Evolutionary conservation across 2,797 vertebrate species (phyloP).

Genomic region (Falco biarmicus): DNA sequence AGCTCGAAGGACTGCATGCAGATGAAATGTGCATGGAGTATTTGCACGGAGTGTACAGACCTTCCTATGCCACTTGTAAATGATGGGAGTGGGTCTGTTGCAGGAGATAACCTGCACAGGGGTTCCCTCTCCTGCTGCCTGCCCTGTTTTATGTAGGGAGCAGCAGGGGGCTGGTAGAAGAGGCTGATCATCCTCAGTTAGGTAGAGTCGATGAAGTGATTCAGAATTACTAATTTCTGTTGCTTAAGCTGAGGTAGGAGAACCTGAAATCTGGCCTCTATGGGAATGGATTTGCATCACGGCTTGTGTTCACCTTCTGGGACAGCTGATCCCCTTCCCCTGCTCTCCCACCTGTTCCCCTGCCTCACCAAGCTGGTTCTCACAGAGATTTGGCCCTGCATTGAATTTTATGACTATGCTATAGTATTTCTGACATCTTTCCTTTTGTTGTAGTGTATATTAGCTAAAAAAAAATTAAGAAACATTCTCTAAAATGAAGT

Average conservation of each 20-base stretch:
- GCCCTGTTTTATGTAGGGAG: background rate
- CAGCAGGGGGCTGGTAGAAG: background rate
- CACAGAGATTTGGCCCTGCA: background rate
- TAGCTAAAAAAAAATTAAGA: background rate
- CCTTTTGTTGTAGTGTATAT: background rate
- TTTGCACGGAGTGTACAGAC: background rate
- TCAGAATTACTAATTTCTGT: background rate
- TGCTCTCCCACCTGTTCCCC: conserved; percentile 50
- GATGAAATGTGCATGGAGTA: background rate
- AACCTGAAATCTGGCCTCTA: conserved; percentile 38
- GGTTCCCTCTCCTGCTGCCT: background rate
- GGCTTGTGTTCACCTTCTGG: background rate
- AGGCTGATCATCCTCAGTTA: background rate
- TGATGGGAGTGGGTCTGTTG: background rate
- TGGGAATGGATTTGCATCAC: conserved; percentile 13
- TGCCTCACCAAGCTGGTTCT: background rate
- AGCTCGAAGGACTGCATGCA: background rate
- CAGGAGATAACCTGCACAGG: background rate
- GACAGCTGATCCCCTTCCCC: background rate
- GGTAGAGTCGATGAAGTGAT: background rate
- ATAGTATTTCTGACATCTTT: background rate
- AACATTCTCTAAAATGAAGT: background rate
- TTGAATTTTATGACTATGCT: conserved; percentile 48
- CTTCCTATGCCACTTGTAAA: rapidly evolving
- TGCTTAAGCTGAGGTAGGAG: background rate